A percentile compares a stretch with the other conserved stretches of the same genome.
phyloP scores from a whole-genome alignment of 1,140 invertebrate genomes.

The Drosophila littoralis region DNA sequence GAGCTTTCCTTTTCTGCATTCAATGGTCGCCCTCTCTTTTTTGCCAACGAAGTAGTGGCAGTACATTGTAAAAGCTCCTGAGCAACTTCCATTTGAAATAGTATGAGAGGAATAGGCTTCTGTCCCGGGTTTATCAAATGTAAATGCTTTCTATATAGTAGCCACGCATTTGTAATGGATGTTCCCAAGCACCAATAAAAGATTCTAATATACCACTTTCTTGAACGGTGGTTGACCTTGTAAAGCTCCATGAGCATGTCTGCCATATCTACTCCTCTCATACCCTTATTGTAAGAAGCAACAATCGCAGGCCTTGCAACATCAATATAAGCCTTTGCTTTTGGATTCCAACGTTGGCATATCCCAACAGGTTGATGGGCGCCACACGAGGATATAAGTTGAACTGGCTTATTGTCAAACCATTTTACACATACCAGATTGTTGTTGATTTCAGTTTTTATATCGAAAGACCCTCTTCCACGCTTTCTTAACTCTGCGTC shows the following conservation, averaged over 20 bases:
- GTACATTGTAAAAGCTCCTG: no score
- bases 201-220: no score
- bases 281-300: conserved; percentile 14
- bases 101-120: no score
- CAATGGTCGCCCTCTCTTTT: not conserved
- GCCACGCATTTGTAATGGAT: no score
- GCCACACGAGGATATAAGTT: conserved; percentile 13
- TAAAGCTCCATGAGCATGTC: conserved; percentile 39
- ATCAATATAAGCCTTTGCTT: conserved; percentile 1
- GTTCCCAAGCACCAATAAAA: no score
- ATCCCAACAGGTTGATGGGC: not conserved
- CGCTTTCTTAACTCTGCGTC: conserved; percentile 37
- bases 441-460: not conserved
- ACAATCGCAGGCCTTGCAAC: conserved; percentile 3
- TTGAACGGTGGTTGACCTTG: not conserved
- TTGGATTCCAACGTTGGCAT: not conserved
- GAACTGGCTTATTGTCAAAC: conserved; percentile 32
- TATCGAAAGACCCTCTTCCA: conserved; percentile 17
- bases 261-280: conserved; percentile 32
- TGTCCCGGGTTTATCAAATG: no score
- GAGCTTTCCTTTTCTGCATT: conserved; percentile 30
- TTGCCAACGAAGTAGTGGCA: no score
- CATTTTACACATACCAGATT: conserved; percentile 19
- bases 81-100: no score
- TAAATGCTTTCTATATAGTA: no score